Base-by-base conservation (phyloP, 2,888 invertebrate genomes). In the Fabriciana adippe region DNA sequence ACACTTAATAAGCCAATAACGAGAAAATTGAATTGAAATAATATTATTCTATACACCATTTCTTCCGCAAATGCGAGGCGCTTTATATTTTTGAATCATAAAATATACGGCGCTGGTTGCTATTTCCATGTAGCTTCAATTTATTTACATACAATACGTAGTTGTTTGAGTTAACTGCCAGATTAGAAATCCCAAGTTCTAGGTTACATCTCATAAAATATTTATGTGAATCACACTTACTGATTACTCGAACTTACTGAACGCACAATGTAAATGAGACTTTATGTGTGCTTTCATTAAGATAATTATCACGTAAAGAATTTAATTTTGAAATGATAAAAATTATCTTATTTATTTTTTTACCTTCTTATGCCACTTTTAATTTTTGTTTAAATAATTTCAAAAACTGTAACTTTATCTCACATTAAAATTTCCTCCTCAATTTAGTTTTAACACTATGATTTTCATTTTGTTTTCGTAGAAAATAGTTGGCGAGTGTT, bases 101-200 rank as follows among this genome's bases (percentile, higher is more conserved):
- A 41, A 56, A 56, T 18, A 6, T 18, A 6, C 18, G 6, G 41
- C 14, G 35, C 14, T 26, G 2, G 4, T 26, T 11, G 8, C 16
- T 48, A 35, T 55, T 18, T 67, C 31, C 60, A 64, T 65, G 62
- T 54, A 35, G 16, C 51, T 61, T 50, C 11, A 41, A 65, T 56
- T 48, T 48, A 72, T 70, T 70, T 55, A 47, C 68, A 72, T 70
- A 72, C 66, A 72, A 72, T 70, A 65, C 63, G 61, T 21, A 15
- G 64, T 59, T 54, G 70, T 61, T 65, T 57, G 67, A 47, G 55
- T 68, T 68, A 66, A 68, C 55, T 68, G 67, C 66, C 64, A 64
- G 64, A 64, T 69, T 71, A 71, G 71, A 71, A 71, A 71, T 69
- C 64, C 55, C 62, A 71, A 69, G 69, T 67, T 64, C 62, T 69